Evolutionary conservation across 2,888 invertebrate genomes (phyloP).

Genomic region (Nephrotoma appendiculata): DNA sequence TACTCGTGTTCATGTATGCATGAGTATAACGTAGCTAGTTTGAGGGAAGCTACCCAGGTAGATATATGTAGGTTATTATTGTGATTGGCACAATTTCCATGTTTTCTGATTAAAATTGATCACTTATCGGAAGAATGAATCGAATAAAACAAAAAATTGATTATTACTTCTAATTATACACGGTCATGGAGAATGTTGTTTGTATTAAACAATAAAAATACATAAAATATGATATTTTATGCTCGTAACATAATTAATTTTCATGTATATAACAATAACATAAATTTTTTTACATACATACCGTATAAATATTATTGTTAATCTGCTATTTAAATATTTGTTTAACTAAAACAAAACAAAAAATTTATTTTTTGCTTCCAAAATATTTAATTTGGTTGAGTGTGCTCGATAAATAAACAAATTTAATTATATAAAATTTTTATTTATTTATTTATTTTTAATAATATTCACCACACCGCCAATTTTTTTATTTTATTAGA

Average conservation of each 20-base stretch:
- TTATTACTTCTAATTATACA: background rate
- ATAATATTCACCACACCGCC: background rate
- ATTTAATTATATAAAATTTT: background rate
- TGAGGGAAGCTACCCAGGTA: background rate
- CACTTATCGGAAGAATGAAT: background rate
- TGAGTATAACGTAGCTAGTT: background rate
- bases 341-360: background rate
- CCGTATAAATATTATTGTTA: background rate
- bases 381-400: background rate
- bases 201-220: background rate
- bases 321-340: background rate
- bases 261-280: background rate
- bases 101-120: background rate
- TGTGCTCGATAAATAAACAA: background rate
- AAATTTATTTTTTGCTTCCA: background rate
- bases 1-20: background rate
- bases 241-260: background rate
- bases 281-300: background rate
- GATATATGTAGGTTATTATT: background rate
- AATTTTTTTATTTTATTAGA: background rate
- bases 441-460: too few species aligned
- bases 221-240: background rate
- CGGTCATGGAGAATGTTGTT: background rate
- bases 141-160: background rate
- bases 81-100: background rate